Evolutionary conservation across 2,888 invertebrate genomes (phyloP).

Genomic region (Acronicta psi): DNA sequence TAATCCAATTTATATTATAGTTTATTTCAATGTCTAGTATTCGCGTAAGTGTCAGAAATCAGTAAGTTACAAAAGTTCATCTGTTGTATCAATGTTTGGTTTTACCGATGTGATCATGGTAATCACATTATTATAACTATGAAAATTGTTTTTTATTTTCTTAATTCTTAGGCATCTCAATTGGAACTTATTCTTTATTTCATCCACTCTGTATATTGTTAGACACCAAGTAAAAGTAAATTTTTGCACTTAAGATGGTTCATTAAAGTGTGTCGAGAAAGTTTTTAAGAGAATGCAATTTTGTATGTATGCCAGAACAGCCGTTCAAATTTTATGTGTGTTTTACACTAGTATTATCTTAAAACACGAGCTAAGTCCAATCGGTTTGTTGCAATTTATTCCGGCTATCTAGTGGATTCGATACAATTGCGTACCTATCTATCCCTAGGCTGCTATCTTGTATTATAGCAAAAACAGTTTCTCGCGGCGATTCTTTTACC

Average conservation of each 20-base stretch:
- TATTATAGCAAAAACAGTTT: slow-evolving; percentile 5
- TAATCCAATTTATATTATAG: too few species aligned
- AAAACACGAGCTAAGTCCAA: slow-evolving; percentile 15
- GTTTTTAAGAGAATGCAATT: slow-evolving; percentile 47
- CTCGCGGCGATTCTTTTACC: slow-evolving; percentile 12
- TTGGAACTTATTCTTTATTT: not conserved
- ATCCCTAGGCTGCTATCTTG: too few species aligned
- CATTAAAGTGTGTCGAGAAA: slow-evolving; percentile 52
- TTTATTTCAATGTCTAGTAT: too few species aligned
- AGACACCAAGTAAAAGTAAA: slow-evolving; percentile 39
- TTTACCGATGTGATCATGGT: not conserved
- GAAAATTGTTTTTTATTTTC: too few species aligned
- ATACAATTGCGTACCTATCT: slow-evolving; percentile 25
- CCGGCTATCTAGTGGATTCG: slow-evolving; percentile 13
- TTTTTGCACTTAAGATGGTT: slow-evolving; percentile 49
- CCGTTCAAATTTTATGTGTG: slow-evolving; percentile 17
- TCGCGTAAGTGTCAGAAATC: too few species aligned
- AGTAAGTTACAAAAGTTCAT: not conserved
- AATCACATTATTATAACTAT: too few species aligned
- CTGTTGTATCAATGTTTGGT: not conserved
- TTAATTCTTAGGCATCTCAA: too few species aligned
- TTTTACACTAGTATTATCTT: slow-evolving; percentile 10
- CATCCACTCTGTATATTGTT: slow-evolving; percentile 4
- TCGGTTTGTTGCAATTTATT: slow-evolving; percentile 29
- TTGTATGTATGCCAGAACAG: slow-evolving; percentile 40